Evolutionary conservation across 2,797 vertebrate species (phyloP).

Genomic region (Delichon dasypus): DNA sequence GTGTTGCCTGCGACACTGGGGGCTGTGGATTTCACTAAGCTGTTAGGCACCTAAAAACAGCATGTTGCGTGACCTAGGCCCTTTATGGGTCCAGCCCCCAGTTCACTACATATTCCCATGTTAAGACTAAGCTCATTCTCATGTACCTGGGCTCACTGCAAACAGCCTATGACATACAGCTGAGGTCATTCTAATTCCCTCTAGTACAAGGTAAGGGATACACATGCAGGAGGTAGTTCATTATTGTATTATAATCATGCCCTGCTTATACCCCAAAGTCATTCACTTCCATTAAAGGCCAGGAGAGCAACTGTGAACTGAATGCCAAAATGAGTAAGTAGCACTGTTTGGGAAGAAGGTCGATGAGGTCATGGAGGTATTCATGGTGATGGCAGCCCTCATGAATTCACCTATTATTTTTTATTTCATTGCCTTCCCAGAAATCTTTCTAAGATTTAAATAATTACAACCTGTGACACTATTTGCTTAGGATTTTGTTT

Average conservation of each 20-base stretch:
- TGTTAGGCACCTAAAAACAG: constrained; percentile 23
- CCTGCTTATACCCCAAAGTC: constrained; percentile 57
- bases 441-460: constrained; percentile 38
- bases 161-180: constrained; percentile 36
- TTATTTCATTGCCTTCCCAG: constrained; percentile 16
- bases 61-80: not conserved
- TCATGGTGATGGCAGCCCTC: constrained; percentile 41
- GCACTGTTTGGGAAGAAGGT: constrained; percentile 51
- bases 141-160: not conserved
- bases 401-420: constrained; percentile 53
- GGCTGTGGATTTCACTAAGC: not conserved
- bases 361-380: constrained; percentile 27
- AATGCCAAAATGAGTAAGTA: constrained; percentile 44
- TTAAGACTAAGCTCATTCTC: constrained; percentile 18
- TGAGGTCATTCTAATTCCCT: constrained; percentile 60
- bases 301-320: constrained; percentile 38
- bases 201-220: constrained; percentile 7
- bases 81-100: not conserved
- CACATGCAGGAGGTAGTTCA: constrained; percentile 51
- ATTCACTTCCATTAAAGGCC: constrained; percentile 57
- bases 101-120: not conserved
- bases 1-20: not conserved
- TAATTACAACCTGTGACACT: constrained; percentile 28
- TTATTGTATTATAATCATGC: constrained; percentile 66
- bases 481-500: constrained; percentile 44